Conservation (phyloP, 1,140 invertebrate species). For the Drosophila tani region DNA sequence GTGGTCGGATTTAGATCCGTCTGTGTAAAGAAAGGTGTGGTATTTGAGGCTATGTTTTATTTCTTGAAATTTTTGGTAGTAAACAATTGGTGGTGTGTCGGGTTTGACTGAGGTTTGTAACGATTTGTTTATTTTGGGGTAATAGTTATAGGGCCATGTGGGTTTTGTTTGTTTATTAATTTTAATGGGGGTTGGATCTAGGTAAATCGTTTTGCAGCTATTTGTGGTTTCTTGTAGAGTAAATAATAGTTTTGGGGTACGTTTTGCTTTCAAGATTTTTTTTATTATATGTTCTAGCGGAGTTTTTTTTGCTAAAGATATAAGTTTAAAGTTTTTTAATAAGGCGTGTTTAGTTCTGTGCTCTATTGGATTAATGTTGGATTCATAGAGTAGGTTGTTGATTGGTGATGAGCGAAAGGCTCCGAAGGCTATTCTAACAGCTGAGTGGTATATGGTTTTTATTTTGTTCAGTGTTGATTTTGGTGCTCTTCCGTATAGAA, state of each 20-base stretch:
- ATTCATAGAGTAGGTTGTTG: slow-evolving; percentile 6
- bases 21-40: slow-evolving; percentile 3
- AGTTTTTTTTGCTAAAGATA: neutral
- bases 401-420: neutral
- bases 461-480: slow-evolving; percentile 7
- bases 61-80: neutral
- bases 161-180: neutral
- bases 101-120: neutral
- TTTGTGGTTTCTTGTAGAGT: slow-evolving; percentile 7
- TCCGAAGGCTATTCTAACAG: neutral
- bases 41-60: slow-evolving; percentile 1
- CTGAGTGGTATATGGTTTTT: neutral
- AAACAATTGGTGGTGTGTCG: neutral
- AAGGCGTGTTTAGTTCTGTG: slow-evolving; percentile 3
- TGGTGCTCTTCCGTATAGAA: slow-evolving; percentile 12
- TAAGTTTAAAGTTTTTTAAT: slow-evolving; percentile 10
- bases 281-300: neutral
- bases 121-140: slow-evolving; percentile 3
- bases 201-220: neutral
- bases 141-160: neutral
- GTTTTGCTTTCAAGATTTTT: slow-evolving; percentile 11
- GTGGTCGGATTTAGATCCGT: slow-evolving; percentile 1
- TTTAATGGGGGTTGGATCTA: neutral
- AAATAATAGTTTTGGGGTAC: slow-evolving; percentile 1
- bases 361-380: slow-evolving; percentile 2